These are phyloP conservation scores for Cephus nigrinus DNA, from an alignment of 2,888 invertebrate species.

Conservation along the genomic window DNA sequence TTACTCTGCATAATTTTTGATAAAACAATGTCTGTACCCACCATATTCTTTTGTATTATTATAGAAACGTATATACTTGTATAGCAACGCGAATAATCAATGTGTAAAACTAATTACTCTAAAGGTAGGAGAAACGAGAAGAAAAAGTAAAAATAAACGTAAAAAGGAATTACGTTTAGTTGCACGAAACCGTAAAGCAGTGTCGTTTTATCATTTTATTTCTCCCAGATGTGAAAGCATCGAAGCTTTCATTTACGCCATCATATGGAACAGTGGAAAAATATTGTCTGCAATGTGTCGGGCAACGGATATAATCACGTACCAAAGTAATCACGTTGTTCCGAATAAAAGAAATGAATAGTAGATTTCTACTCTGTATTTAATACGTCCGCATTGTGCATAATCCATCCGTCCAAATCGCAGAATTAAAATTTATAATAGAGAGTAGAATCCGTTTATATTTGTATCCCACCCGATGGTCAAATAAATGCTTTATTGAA, in stretches of 20 bases:
- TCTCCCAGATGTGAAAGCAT: background rate
- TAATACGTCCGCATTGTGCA: background rate
- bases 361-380: background rate
- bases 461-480: background rate
- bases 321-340: background rate
- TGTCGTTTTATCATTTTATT: background rate
- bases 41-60: background rate
- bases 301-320: background rate
- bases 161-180: background rate
- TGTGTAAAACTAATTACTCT: background rate
- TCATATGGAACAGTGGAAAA: background rate
- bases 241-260: background rate
- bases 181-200: background rate
- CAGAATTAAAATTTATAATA: background rate
- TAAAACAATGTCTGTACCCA: background rate
- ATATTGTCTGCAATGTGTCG: background rate
- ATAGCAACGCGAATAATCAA: background rate
- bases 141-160: background rate
- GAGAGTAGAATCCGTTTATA: background rate
- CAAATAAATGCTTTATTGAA: background rate
- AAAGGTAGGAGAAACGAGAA: background rate
- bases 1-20: background rate
- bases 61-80: background rate
- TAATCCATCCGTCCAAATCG: background rate
- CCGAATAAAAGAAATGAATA: background rate